Evolutionary conservation across 2,113 vertebrate genomes (phyloP), one percentile per base, ranked within the genome.

Genomic region (Podocnemis expansa): DNA sequence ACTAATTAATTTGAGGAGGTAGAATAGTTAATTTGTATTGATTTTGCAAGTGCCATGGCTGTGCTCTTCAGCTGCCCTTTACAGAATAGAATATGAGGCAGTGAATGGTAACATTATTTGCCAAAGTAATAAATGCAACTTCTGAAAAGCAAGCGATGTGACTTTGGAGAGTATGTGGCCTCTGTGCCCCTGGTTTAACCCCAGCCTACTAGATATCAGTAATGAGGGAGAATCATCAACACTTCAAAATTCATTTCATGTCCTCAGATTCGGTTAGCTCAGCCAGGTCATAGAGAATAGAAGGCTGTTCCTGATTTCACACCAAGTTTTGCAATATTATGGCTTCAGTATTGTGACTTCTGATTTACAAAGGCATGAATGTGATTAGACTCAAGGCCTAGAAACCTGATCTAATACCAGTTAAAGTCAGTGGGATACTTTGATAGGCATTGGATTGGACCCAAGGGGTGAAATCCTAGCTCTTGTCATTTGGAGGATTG

Each of bases 1-100:
- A 87, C 41, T 91, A 89, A 90, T 93, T 82, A 93, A 96, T 97
- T 56, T 58, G 63, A 91, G 38, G 58, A 91, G 85, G 10, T 52
- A 31, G 58, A 94, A 45, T 56, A 89, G 41, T 86, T 83, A 70
- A 88, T 91, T 92, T 63, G 51, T 89, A 97, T 80, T 91, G 87
- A 96, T 84, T 79, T 54, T 89, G 45, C 75, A 55, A 91, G 45
- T 89, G n/a, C 8, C 45, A 82, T 85, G 89, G 80, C 58, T 79
- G 67, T 84, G 41, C 5, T 89, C 56, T 96, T 96, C 81, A 86
- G 5, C 76, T 87, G 63, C 38, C 56, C 63, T 79, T 91, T 75
- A 34, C 25, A 95, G 82, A 90, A 79, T 89, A 58, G 87, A 21
- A 55, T 89, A 67, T 27, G 47, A 88, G 43, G 27, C 21, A 85